Evolutionary conservation across 2,797 vertebrate genomes (phyloP), one percentile per base, ranked within the genome.

Genomic region (Urosaurus nigricauda): DNA sequence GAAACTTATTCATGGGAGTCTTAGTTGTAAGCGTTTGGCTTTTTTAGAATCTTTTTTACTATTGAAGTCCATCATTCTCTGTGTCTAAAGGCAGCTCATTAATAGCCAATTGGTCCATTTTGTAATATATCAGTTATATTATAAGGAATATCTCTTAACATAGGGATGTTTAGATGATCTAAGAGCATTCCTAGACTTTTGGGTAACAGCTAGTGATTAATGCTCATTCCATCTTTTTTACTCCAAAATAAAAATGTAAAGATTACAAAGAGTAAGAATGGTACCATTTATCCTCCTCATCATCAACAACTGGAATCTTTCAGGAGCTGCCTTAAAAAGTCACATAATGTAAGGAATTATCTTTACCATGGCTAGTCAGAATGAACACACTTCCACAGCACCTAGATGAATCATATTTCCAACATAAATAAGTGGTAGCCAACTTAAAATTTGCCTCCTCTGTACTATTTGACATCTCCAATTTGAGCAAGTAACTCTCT

Each of bases 51-150:
- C 12, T 86, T 19, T 29, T 51, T 78, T 78, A 78, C 65, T 29
- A 37, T 56, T 56, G 53, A 83, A 51, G 7, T 21, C 40, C 71
- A 65, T 63, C 2, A 63, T 29, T 68, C 53, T 0, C 0, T 2
- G 29, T 70, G 35, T 37, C 14, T 0, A 0, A 40, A 70, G 47
- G 43, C 35, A 21, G 29, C 51, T 84, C 75, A 56, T 84, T 84
- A 78, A 74, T 79, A 4, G 53, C 5, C 86, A 8, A 53, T 81
- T 53, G 2, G 1, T 35, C 7, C 43, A 21, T 3, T 26, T 78
- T 77, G 6, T n/a, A 88, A 60, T 11, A 84, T 86, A 26, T 24
- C 29, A 5, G 26, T 29, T 83, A 89, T 79, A 85, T 17, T 29
- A n/a, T n/a, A 70, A 26, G 26, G 14, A 0, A 0, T 9, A 0